Base-by-base conservation (phyloP, 2,113 vertebrate genomes). In the Carettochelys insculpta region DNA sequence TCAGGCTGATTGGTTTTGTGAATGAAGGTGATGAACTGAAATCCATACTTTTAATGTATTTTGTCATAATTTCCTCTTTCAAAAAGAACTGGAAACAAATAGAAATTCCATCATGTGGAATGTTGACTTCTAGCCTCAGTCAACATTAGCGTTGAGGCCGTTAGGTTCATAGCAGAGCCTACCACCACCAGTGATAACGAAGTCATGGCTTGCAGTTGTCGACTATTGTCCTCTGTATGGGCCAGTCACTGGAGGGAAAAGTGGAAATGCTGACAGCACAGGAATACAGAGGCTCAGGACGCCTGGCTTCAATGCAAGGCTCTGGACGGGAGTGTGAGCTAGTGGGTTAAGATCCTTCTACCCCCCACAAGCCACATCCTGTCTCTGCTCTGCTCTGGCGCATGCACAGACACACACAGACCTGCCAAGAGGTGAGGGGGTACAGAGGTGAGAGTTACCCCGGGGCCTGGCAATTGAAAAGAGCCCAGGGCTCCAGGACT, bases 21-120 rank as follows among this genome's bases (percentile, higher is more conserved):
- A 92, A 89, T 84, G 82, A 95, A 92, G 51, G 29, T 71, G 75
- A 83, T 52, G 54, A 91, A 83, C 61, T 94, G 52, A 83, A 90
- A 78, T 34, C 34, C n/a, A 77, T 38, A 47, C 25, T 45, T 94
- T 82, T 17, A 4, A 11, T 71, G 1, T 16, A 5, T 51, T 82
- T n/a, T 75, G 86, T 82, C 68, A 83, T 77, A 83, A 41, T 7
- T 41, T 54, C 4, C 14, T 68, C 78, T 29, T 47, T 19, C 20
- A 41, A 50, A 77, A 75, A 11, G 45, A 73, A 2, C 34, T 47
- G 7, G 4, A 19, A 17, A 51, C 22, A 19, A 56, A 51, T 1
- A 7, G 13, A 51, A 4, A 3, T 29, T 56, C 54, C 11, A 56
- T 56, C 54, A 56, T 29, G 54, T 61, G 12, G 29, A 31, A 31